Evolutionary conservation across 1,140 invertebrate species (phyloP).

Genomic region (Parapsyche elsis): DNA sequence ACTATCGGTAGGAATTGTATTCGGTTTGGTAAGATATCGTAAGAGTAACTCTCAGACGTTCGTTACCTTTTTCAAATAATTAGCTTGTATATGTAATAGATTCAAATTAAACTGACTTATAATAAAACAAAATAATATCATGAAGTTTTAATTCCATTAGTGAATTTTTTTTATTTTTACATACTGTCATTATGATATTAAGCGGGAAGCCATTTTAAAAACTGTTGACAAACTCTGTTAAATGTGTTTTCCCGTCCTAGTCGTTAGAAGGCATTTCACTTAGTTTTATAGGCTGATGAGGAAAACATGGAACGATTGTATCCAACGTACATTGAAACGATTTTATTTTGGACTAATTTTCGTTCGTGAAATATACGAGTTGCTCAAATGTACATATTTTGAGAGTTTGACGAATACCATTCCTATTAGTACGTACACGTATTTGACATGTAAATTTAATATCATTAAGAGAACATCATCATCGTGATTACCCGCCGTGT

Average conservation of each 20-base stretch:
- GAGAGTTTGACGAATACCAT: no score
- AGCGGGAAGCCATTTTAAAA: not conserved
- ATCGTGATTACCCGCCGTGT: slow-evolving; percentile 8
- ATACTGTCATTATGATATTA: no score
- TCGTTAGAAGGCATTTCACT: slow-evolving; percentile 54
- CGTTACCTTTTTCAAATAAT: slow-evolving; percentile 3
- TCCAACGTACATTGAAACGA: slow-evolving; percentile 48
- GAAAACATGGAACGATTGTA: slow-evolving; percentile 46
- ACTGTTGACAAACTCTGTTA: slow-evolving; percentile 1
- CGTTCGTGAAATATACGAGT: not conserved
- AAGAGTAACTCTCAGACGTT: slow-evolving; percentile 25
- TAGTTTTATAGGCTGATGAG: slow-evolving; percentile 54
- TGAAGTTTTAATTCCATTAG: no score
- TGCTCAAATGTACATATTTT: no score
- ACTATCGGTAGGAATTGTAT: slow-evolving; percentile 52
- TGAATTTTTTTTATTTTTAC: no score
- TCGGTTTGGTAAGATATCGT: slow-evolving; percentile 52
- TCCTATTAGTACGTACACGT: no score
- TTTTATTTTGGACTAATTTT: not conserved
- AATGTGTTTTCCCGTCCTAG: slow-evolving; percentile 20
- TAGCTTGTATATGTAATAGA: not conserved
- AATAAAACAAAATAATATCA: no score
- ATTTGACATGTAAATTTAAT: no score
- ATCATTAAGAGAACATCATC: not conserved
- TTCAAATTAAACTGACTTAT: no score